Evolutionary conservation across 1,140 invertebrate genomes (phyloP).

Genomic region (Leptinotarsa lineolata): DNA sequence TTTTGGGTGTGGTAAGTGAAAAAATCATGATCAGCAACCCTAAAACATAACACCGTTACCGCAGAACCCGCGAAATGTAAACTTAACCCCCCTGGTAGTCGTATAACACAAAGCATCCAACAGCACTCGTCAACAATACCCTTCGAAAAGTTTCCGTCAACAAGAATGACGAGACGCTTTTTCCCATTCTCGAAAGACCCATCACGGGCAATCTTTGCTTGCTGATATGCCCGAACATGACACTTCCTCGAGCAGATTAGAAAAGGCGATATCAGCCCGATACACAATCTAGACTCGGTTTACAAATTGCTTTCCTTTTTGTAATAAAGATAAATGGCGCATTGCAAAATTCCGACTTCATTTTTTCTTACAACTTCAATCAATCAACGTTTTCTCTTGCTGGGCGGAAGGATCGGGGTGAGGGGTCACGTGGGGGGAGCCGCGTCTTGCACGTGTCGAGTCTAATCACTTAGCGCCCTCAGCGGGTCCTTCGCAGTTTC

Average conservation of each 20-base stretch:
- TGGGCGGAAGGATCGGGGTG: too few species aligned
- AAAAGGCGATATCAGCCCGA: slow-evolving; percentile 21
- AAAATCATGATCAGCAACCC: too few species aligned
- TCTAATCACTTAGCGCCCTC: slow-evolving; percentile 40
- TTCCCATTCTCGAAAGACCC: too few species aligned
- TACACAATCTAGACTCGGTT: slow-evolving; percentile 25
- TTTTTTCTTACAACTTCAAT: slow-evolving; percentile 36
- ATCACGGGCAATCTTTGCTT: neutral
- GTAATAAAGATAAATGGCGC: slow-evolving; percentile 35
- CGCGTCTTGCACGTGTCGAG: slow-evolving; percentile 35
- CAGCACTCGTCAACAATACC: too few species aligned
- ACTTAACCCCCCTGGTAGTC: too few species aligned
- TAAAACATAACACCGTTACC: too few species aligned
- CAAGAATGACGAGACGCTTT: too few species aligned
- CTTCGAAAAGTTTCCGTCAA: too few species aligned
- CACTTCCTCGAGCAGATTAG: slow-evolving; percentile 10
- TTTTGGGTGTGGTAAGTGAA: too few species aligned
- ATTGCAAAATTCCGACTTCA: slow-evolving; percentile 37
- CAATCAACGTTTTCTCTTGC: slow-evolving; percentile 34
- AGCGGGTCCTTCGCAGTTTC: neutral
- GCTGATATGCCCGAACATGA: slow-evolving; percentile 3
- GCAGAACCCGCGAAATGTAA: too few species aligned
- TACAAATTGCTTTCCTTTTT: slow-evolving; percentile 34
- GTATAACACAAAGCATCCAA: too few species aligned
- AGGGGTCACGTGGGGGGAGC: neutral